Conservation (phyloP, 2,888 invertebrate genomes). For the Acanthococcus lagerstroemiae region DNA sequence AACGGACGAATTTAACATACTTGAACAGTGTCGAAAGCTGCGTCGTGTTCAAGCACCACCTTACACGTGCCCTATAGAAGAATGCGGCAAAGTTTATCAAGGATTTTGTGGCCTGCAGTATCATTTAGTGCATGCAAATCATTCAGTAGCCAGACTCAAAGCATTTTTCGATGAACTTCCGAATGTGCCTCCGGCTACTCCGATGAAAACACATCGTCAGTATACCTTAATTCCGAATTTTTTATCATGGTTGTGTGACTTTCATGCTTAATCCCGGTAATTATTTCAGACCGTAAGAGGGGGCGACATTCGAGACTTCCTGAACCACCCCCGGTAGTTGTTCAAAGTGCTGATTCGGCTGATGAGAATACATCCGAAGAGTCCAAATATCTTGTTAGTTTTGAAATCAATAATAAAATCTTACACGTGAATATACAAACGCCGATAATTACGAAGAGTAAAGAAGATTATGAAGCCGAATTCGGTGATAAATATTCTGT, state of each 20-base stretch:
- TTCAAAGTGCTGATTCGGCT: constrained; percentile 8
- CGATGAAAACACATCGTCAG: constrained; percentile 27
- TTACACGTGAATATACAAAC: constrained; percentile 54
- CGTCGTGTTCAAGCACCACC: constrained; percentile 70
- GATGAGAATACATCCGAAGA: constrained; percentile 57
- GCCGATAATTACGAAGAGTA: constrained; percentile 56
- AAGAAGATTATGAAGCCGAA: constrained; percentile 52
- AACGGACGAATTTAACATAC: constrained; percentile 62
- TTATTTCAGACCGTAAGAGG: constrained; percentile 33
- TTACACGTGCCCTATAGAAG: constrained; percentile 73
- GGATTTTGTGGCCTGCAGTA: constrained; percentile 77
- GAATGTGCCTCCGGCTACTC: constrained; percentile 4
- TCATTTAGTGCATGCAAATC: constrained; percentile 75
- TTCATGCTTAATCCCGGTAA: neutral
- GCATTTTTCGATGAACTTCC: constrained; percentile 9
- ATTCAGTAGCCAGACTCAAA: constrained; percentile 50
- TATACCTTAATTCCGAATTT: too few species aligned
- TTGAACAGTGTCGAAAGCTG: constrained; percentile 74
- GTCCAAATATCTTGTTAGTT: constrained; percentile 73
- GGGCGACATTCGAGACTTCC: constrained; percentile 24
- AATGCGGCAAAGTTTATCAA: constrained; percentile 77
- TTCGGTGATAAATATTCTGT: constrained; percentile 21
- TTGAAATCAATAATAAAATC: constrained; percentile 72
- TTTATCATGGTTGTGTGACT: neutral
- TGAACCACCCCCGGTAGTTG: constrained; percentile 15